These are phyloP conservation scores for Clarias fuscus DNA, from an alignment of 2,797 vertebrate species.

Conservation along the genomic window DNA sequence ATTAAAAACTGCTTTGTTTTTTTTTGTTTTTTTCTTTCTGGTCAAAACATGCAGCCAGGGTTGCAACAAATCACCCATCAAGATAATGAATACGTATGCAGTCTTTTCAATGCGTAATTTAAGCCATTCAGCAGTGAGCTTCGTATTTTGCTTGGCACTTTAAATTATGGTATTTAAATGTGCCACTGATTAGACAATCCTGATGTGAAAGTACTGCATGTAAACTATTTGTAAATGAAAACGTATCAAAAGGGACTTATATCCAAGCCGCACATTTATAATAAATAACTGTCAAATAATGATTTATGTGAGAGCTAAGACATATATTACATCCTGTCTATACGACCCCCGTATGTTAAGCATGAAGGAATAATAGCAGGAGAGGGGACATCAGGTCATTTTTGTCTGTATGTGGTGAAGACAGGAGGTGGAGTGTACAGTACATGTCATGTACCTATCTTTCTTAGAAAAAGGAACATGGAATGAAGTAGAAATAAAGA, in stretches of 20 bases:
- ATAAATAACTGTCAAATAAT: not conserved
- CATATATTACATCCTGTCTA: too few species aligned
- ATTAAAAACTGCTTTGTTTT: not conserved
- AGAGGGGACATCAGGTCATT: too few species aligned
- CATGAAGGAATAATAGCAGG: too few species aligned
- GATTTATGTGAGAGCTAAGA: too few species aligned
- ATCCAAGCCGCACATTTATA: not conserved
- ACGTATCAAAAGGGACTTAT: not conserved
- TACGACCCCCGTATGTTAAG: too few species aligned
- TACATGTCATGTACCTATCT: too few species aligned
- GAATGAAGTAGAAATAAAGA: too few species aligned
- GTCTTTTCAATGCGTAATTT: not conserved
- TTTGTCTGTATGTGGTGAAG: too few species aligned
- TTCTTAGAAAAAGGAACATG: too few species aligned
- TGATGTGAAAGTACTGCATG: not conserved
- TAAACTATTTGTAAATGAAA: not conserved
- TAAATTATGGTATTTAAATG: not conserved
- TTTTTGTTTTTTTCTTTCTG: not conserved
- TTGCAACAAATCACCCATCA: not conserved
- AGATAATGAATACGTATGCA: not conserved
- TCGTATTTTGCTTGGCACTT: not conserved
- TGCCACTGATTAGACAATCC: not conserved
- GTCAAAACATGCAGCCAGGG: not conserved
- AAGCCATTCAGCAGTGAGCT: not conserved
- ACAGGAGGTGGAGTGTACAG: too few species aligned